Percentiles rank a stretch among this genome's conserved stretches.
Conservation (phyloP, 2,113 vertebrate species). For the Siniperca chuatsi region DNA sequence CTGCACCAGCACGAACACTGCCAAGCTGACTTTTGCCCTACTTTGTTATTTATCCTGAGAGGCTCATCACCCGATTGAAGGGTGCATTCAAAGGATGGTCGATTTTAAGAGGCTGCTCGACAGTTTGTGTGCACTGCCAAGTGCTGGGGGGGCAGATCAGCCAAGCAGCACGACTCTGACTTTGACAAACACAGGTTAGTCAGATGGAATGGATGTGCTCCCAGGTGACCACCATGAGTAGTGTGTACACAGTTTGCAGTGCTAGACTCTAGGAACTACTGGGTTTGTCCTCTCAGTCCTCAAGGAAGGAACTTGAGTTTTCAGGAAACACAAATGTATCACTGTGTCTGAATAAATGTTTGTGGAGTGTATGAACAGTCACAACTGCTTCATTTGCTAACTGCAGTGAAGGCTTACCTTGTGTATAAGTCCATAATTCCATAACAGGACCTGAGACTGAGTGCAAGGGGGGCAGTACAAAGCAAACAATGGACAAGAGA, state of each 20-base stretch:
- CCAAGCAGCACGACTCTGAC: slow-evolving; percentile 36
- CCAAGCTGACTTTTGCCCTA: slow-evolving; percentile 57
- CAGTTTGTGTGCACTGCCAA: slow-evolving; percentile 38
- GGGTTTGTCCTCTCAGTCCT: slow-evolving; percentile 18
- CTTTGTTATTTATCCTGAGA: slow-evolving; percentile 62
- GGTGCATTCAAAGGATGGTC: slow-evolving; percentile 43
- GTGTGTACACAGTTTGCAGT: slow-evolving; percentile 31
- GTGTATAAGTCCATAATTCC: background rate
- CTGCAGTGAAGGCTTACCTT: background rate
- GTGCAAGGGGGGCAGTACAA: background rate
- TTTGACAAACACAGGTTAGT: slow-evolving; percentile 61
- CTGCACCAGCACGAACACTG: slow-evolving; percentile 31
- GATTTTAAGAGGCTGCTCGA: slow-evolving; percentile 21
- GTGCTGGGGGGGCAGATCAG: slow-evolving; percentile 28
- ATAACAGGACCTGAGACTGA: slow-evolving; percentile 1
- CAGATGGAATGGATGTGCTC: slow-evolving; percentile 62
- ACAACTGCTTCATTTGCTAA: background rate
- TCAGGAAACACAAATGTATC: slow-evolving; percentile 8
- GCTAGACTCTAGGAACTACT: background rate
- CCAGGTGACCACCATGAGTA: slow-evolving; percentile 39
- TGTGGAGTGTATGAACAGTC: background rate
- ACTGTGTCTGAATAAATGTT: background rate
- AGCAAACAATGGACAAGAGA: slow-evolving; percentile 10
- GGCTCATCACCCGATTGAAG: slow-evolving; percentile 36
- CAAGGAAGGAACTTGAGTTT: background rate